Conservation (phyloP, 2,888 invertebrate species). For the Agriopis leucophaearia region DNA sequence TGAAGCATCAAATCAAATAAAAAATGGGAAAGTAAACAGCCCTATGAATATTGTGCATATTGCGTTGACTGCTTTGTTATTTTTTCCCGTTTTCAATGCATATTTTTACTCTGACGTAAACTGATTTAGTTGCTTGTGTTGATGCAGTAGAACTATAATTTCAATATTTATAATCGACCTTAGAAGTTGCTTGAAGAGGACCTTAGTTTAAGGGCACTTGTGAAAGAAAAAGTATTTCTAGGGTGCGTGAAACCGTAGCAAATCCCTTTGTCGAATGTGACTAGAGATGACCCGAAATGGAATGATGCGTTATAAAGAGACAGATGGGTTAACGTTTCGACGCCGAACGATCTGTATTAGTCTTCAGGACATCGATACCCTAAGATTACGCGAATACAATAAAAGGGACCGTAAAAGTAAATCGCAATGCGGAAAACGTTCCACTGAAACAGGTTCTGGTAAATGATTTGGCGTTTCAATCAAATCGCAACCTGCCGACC, state of each 20-base stretch:
- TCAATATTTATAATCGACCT: slow-evolving; percentile 26
- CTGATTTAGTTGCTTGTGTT: background rate
- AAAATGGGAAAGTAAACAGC: slow-evolving; percentile 54
- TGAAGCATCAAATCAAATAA: slow-evolving; percentile 51
- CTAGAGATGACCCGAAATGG: slow-evolving; percentile 53
- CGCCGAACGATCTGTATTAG: slow-evolving; percentile 27
- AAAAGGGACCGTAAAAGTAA: slow-evolving; percentile 52
- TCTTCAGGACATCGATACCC: slow-evolving; percentile 36
- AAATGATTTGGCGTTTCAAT: slow-evolving; percentile 60
- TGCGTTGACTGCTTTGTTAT: slow-evolving; percentile 40
- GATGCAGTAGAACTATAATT: slow-evolving; percentile 5
- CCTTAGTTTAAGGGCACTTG: slow-evolving; percentile 43
- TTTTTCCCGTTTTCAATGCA: slow-evolving; percentile 2
- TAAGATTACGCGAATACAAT: slow-evolving; percentile 49
- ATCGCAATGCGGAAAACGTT: slow-evolving; percentile 53
- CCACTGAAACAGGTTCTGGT: slow-evolving; percentile 51
- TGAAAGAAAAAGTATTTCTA: slow-evolving; percentile 46
- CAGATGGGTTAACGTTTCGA: slow-evolving; percentile 33
- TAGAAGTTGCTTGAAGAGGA: slow-evolving; percentile 23
- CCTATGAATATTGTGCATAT: slow-evolving; percentile 51
- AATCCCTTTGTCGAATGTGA: slow-evolving; percentile 49
- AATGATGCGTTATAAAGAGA: slow-evolving; percentile 50
- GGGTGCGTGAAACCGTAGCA: slow-evolving; percentile 47
- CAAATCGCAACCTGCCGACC: slow-evolving; percentile 52
- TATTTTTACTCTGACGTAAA: slow-evolving; percentile 18